Evolutionary conservation across 2,113 vertebrate genomes (phyloP).

Genomic region (Centrocercus urophasianus): DNA sequence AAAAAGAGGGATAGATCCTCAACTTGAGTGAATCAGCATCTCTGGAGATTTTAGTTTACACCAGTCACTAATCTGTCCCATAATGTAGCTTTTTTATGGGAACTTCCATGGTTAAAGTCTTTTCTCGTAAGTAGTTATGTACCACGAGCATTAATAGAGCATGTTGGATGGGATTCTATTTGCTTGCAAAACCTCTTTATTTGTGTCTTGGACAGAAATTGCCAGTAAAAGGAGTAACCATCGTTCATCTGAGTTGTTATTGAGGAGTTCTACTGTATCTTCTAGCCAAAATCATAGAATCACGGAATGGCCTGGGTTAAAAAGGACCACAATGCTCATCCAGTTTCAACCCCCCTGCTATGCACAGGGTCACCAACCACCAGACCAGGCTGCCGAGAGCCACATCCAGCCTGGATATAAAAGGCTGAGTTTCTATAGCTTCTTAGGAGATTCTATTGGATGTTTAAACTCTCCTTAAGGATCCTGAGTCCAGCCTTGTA

Average conservation of each 20-base stretch:
- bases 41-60: not conserved
- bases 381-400: no score
- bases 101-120: not conserved
- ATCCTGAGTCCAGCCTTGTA: not conserved
- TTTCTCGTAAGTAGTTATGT: not conserved
- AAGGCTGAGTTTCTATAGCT: not conserved
- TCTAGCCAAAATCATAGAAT: not conserved
- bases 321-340: no score
- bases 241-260: not conserved
- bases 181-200: not conserved
- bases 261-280: not conserved
- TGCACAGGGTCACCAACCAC: no score
- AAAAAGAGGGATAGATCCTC: not conserved
- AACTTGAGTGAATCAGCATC: conserved; percentile 4
- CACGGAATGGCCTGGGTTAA: no score
- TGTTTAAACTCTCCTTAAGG: not conserved
- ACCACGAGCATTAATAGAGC: not conserved
- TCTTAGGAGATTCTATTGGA: not conserved
- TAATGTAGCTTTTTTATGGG: not conserved
- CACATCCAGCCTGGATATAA: not conserved
- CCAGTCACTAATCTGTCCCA: not conserved
- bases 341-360: no score
- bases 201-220: not conserved
- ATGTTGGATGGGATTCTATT: not conserved
- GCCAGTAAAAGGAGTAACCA: fast-evolving